A percentile compares a stretch with the other conserved stretches of the same genome.
Conservation (phyloP, 2,888 invertebrate genomes). For the Selenia dentaria region DNA sequence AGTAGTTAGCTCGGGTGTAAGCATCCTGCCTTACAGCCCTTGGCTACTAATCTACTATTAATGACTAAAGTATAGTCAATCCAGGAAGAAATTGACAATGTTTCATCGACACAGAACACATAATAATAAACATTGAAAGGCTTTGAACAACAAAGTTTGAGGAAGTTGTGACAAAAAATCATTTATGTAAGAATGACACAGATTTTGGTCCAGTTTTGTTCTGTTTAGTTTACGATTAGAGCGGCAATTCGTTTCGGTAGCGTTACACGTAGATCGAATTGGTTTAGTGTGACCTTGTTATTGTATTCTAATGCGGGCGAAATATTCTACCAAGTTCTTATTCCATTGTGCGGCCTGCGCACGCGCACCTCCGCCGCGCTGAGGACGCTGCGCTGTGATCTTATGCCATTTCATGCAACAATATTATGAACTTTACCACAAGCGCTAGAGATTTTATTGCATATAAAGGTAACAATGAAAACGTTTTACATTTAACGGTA, state of each 20-base stretch:
- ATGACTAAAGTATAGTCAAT: neutral
- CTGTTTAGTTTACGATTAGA: conserved; percentile 11
- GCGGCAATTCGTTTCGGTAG: conserved; percentile 14
- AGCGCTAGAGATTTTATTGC: no score
- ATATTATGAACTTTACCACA: no score
- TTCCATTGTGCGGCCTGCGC: conserved; percentile 58
- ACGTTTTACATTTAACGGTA: no score
- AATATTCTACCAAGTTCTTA: conserved; percentile 50
- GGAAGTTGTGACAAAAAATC: conserved; percentile 4
- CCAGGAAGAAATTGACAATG: conserved; percentile 12
- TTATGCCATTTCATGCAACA: neutral
- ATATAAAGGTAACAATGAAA: no score
- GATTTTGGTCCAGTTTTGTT: neutral
- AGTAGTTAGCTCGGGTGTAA: no score
- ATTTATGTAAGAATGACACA: conserved; percentile 1
- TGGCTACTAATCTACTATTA: no score
- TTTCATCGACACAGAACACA: conserved; percentile 8
- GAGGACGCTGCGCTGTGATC: conserved; percentile 2
- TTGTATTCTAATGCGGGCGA: conserved; percentile 70
- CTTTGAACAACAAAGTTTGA: conserved; percentile 7
- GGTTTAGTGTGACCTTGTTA: conserved; percentile 58
- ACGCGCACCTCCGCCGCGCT: conserved; percentile 9
- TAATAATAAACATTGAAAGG: neutral
- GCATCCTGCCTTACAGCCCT: no score
- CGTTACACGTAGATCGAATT: conserved; percentile 43